A percentile compares a stretch with the other conserved stretches of the same genome.
phyloP scores from a whole-genome alignment of 2,797 vertebrate species.

The Lagorchestes hirsutus region DNA sequence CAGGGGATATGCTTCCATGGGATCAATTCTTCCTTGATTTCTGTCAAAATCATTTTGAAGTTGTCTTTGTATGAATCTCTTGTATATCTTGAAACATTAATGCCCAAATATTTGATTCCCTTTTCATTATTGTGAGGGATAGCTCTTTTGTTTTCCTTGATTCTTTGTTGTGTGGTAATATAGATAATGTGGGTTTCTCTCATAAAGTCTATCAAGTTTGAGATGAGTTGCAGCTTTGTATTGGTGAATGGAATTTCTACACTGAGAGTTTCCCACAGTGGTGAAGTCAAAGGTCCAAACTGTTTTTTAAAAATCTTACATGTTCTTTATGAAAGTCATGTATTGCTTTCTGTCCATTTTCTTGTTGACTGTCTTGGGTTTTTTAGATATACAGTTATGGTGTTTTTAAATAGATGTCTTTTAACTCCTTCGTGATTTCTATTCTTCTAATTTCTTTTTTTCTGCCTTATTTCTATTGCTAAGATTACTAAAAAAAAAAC shows the following conservation, averaged over 20 bases:
- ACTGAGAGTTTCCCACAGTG: not conserved
- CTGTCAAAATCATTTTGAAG: not conserved
- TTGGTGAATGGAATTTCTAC: not conserved
- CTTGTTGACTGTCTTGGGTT: not conserved
- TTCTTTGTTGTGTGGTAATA: not conserved
- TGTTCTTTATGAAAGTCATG: not conserved
- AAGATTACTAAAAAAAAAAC: not conserved
- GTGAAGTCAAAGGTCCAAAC: not conserved
- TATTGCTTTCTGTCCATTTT: not conserved
- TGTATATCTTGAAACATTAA: not conserved
- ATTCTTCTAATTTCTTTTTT: not conserved
- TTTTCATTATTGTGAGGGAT: not conserved
- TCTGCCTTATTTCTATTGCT: not conserved
- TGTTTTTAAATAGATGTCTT: not conserved
- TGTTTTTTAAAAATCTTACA: not conserved
- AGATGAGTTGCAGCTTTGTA: not conserved
- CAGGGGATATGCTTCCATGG: not conserved
- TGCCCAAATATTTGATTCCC: not conserved
- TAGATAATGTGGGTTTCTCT: too few species aligned
- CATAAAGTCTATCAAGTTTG: not conserved
- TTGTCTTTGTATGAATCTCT: not conserved
- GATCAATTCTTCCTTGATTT: not conserved
- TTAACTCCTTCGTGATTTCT: not conserved
- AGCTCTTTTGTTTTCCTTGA: not conserved
- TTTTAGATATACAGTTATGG: not conserved